Evolutionary conservation across 2,888 invertebrate species (phyloP).

Genomic region (Halictus ligatus): DNA sequence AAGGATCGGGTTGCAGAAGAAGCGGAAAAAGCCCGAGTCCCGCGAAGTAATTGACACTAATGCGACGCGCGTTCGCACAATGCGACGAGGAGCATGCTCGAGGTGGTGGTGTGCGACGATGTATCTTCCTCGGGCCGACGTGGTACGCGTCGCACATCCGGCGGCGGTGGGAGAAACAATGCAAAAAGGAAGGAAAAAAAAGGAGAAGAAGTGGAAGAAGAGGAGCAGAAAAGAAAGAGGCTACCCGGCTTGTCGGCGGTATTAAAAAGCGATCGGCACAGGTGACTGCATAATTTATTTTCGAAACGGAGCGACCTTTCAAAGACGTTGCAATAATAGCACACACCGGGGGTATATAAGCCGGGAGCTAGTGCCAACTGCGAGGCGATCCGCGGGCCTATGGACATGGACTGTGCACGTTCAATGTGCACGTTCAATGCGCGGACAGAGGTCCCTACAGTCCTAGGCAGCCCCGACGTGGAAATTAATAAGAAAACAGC

Average conservation of each 20-base stretch:
- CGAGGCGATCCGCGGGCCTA: slow-evolving; percentile 40
- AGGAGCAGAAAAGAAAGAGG: no score
- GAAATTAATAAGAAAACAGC: background rate
- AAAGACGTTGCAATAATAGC: slow-evolving; percentile 75
- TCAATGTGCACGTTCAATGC: slow-evolving; percentile 30
- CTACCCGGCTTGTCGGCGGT: background rate
- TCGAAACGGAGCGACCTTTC: slow-evolving; percentile 65
- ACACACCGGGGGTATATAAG: slow-evolving; percentile 57
- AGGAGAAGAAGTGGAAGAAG: background rate
- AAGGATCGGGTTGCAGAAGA: background rate
- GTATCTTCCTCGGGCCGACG: slow-evolving; percentile 6
- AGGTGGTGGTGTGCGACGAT: slow-evolving; percentile 1
- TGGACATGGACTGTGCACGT: slow-evolving; percentile 6
- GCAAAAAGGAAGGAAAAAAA: background rate
- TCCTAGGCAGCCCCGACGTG: background rate
- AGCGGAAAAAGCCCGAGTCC: slow-evolving; percentile 1
- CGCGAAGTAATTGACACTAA: slow-evolving; percentile 4
- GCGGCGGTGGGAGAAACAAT: background rate
- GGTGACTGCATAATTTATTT: slow-evolving; percentile 63
- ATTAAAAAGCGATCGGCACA: slow-evolving; percentile 13
- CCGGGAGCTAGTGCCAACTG: slow-evolving; percentile 69
- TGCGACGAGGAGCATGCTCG: slow-evolving; percentile 11
- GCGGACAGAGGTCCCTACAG: slow-evolving; percentile 12
- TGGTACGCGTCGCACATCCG: background rate
- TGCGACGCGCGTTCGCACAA: slow-evolving; percentile 10